phyloP scores from a whole-genome alignment of 2,888 invertebrate genomes.

The Osmoderma eremita region DNA sequence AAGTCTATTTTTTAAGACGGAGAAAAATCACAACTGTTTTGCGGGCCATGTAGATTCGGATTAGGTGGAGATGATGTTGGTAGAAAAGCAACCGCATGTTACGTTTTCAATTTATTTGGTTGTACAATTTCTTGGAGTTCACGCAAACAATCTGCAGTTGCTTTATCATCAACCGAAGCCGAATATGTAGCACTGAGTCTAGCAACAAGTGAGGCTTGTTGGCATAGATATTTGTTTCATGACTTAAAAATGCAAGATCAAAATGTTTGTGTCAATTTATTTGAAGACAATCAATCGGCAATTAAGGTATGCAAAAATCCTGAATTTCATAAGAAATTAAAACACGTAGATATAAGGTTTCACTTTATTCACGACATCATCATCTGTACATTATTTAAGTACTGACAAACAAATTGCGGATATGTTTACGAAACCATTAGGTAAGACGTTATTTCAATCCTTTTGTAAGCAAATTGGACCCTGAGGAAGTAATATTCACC shows the following conservation, averaged over 20 bases:
- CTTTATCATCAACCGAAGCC: constrained; percentile 4
- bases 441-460: too few relatives aligned
- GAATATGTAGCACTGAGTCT: constrained; percentile 4
- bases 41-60: too few relatives aligned
- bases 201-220: constrained; percentile 4
- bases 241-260: not conserved
- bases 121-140: not conserved
- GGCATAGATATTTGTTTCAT: not conserved
- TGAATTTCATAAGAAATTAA: constrained; percentile 13
- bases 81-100: too few relatives aligned
- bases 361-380: constrained; percentile 2
- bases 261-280: constrained; percentile 1
- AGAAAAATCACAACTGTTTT: too few relatives aligned
- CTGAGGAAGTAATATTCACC: too few relatives aligned
- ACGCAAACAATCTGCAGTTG: not conserved
- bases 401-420: too few relatives aligned
- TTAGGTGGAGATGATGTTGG: too few relatives aligned
- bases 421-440: too few relatives aligned
- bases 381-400: not conserved
- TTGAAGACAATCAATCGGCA: constrained; percentile 4
- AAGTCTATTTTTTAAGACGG: too few relatives aligned
- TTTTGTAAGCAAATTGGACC: not conserved
- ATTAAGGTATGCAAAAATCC: constrained; percentile 12
- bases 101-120: not conserved
- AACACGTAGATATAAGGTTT: constrained; percentile 17